These are phyloP conservation scores for Talpa occidentalis DNA, from an alignment of 2,113 vertebrate genomes.

Conservation along the genomic window DNA sequence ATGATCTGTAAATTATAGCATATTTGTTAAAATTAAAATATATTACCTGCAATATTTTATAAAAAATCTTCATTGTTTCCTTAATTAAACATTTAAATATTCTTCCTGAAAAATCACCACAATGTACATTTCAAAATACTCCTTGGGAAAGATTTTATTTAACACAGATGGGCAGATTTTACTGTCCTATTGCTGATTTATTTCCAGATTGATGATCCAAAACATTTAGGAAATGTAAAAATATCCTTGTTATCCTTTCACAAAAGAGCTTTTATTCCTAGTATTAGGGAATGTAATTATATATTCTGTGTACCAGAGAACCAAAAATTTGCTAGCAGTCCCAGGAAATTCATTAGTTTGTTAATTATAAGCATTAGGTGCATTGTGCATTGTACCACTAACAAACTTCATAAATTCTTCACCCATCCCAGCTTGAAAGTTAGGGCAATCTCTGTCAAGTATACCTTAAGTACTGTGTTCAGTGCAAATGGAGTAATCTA, in stretches of 20 bases:
- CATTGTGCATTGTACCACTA: not conserved
- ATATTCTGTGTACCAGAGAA: fast-evolving
- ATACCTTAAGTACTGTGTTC: not conserved
- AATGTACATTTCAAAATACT: not conserved
- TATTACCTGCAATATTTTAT: not conserved
- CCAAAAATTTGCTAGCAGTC: not conserved
- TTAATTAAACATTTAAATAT: not conserved
- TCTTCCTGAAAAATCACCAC: not conserved
- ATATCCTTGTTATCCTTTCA: not conserved
- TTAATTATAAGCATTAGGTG: not conserved
- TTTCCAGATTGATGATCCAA: not conserved
- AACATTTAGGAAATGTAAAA: not conserved
- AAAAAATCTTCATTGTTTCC: not conserved
- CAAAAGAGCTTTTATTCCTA: not conserved
- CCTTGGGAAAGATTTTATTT: not conserved
- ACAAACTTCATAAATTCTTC: not conserved
- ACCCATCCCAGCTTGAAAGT: not conserved
- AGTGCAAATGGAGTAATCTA: not conserved
- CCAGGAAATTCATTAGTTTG: not conserved
- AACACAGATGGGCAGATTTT: not conserved
- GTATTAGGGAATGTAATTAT: not conserved
- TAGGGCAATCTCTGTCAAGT: not conserved
- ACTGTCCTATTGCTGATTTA: not conserved
- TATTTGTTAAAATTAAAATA: not conserved
- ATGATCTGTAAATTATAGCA: not conserved